phyloP scores from a whole-genome alignment of 2,113 vertebrate species.

The Phoenicopterus ruber region DNA sequence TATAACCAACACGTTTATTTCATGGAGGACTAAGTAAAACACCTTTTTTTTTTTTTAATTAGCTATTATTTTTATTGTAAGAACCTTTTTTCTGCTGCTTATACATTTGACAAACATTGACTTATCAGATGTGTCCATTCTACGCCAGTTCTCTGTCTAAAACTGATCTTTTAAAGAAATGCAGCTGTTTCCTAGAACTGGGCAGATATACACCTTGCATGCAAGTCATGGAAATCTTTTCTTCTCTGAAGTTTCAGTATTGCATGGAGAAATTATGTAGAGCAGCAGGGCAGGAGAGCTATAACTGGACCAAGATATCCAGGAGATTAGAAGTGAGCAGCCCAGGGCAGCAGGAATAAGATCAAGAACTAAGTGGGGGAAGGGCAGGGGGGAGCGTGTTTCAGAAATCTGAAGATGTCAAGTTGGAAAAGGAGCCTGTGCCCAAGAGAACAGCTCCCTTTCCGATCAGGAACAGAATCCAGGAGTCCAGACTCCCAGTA shows the following conservation, averaged over 20 bases:
- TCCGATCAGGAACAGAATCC: neutral
- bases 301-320: neutral
- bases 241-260: neutral
- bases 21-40: neutral
- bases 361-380: neutral
- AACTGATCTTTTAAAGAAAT: neutral
- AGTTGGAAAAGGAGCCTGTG: neutral
- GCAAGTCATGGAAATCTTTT: neutral
- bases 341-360: neutral
- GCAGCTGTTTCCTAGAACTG: neutral
- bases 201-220: neutral
- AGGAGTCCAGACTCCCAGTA: neutral
- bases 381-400: neutral
- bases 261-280: neutral
- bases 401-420: neutral
- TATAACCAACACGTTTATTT: neutral
- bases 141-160: neutral
- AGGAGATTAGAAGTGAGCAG: neutral
- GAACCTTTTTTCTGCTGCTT: neutral
- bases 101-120: neutral
- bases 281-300: neutral
- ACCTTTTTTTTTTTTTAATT: neutral
- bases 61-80: neutral
- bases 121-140: neutral
- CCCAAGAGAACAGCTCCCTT: neutral